Evolutionary conservation across 2,113 vertebrate genomes (phyloP).

Genomic region (Colistium nudipinnis): DNA sequence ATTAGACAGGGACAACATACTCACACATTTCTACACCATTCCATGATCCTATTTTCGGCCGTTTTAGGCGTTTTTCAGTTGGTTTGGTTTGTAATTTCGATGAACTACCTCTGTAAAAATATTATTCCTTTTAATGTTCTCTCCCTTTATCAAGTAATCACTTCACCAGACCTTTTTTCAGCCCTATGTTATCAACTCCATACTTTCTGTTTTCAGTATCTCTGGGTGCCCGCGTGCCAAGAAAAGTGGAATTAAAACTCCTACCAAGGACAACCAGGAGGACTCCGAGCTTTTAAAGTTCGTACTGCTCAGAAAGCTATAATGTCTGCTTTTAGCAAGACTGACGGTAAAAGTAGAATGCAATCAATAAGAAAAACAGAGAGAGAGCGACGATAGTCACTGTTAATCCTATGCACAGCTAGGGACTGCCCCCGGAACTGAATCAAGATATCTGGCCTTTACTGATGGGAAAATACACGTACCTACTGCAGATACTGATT

Average conservation of each 20-base stretch:
- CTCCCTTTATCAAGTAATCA: constrained; percentile 61
- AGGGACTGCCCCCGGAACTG: constrained; percentile 54
- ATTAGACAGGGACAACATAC: constrained; percentile 72
- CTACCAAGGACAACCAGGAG: constrained; percentile 98
- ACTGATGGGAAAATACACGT: constrained; percentile 62
- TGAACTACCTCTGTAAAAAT: constrained; percentile 41
- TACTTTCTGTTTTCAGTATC: constrained; percentile 92
- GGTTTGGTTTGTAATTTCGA: constrained; percentile 61
- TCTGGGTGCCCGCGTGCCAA: constrained; percentile 99
- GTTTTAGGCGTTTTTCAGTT: constrained; percentile 53
- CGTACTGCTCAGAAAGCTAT: constrained; percentile 83
- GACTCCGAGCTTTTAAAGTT: constrained; percentile 99
- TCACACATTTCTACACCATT: constrained; percentile 57
- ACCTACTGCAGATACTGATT: constrained; percentile 69
- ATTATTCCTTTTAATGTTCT: constrained; percentile 59
- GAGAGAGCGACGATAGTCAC: constrained; percentile 49
- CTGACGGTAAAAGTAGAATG: constrained; percentile 77
- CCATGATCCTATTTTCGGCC: constrained; percentile 33
- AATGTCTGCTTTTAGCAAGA: constrained; percentile 78
- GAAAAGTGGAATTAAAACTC: constrained; percentile 98
- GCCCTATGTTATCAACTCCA: constrained; percentile 82
- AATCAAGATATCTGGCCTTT: constrained; percentile 42
- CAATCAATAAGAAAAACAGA: constrained; percentile 50
- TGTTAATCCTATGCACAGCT: constrained; percentile 59
- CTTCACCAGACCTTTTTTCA: constrained; percentile 65